Percentiles rank a stretch among this genome's conserved stretches.
Evolutionary conservation across 2,113 vertebrate genomes (phyloP).

Genomic region (Pelobates fuscus): DNA sequence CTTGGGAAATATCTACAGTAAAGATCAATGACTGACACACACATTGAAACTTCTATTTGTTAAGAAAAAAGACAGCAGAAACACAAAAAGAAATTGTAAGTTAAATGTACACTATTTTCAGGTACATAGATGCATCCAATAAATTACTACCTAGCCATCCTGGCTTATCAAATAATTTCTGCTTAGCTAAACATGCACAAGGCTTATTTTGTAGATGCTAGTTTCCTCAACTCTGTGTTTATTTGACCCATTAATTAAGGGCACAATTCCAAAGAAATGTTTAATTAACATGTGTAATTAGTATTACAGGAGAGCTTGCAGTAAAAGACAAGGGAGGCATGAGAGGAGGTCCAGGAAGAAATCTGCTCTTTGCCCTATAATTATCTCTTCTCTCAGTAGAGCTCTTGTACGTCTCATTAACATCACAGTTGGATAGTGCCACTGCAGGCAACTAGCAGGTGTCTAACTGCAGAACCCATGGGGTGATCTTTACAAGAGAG

Average conservation of each 20-base stretch:
- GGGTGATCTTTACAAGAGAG: constrained; percentile 63
- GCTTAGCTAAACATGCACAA: not conserved
- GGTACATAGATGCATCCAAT: not conserved
- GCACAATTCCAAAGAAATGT: constrained; percentile 69
- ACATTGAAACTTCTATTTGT: constrained; percentile 23
- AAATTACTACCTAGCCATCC: too few species aligned
- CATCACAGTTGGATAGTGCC: constrained; percentile 69
- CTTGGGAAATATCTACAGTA: constrained; percentile 35
- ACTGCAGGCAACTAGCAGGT: constrained; percentile 63
- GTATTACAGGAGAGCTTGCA: constrained; percentile 65
- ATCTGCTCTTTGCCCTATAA: constrained; percentile 67
- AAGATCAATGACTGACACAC: constrained; percentile 19
- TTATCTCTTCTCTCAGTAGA: constrained; percentile 64
- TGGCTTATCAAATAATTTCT: not conserved
- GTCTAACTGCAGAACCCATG: constrained; percentile 62
- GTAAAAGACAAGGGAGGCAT: constrained; percentile 57
- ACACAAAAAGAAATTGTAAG: not conserved
- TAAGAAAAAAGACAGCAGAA: not conserved
- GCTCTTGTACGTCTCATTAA: constrained; percentile 70
- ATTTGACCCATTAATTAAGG: constrained; percentile 68
- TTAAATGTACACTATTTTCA: not conserved
- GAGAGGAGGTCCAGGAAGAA: constrained; percentile 64
- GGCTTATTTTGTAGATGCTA: not conserved
- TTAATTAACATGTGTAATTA: constrained; percentile 75
- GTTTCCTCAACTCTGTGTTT: constrained; percentile 60